Conservation (phyloP, 2,888 invertebrate genomes). For the Achlya flavicornis region DNA sequence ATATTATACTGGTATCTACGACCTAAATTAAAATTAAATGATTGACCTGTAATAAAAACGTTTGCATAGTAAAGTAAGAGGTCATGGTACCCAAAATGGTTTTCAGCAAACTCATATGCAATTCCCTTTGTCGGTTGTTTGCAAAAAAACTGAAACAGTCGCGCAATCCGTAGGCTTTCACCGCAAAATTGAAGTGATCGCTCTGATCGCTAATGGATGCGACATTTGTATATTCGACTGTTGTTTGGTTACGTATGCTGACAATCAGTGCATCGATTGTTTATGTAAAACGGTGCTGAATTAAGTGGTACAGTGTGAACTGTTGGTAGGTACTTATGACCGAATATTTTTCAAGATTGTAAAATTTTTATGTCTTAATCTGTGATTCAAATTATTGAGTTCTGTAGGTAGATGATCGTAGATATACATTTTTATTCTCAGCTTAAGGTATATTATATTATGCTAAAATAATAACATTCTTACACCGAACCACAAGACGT, state of each 20-base stretch:
- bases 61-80: too few relatives aligned
- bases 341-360: background rate
- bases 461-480: too few relatives aligned
- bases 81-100: background rate
- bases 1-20: too few relatives aligned
- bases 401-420: too few relatives aligned
- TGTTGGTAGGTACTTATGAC: background rate
- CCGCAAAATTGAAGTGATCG: conserved; percentile 15
- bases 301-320: background rate
- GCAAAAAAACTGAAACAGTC: conserved; percentile 14
- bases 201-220: conserved; percentile 25
- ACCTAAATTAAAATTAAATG: too few relatives aligned
- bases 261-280: conserved; percentile 1
- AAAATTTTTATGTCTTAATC: too few relatives aligned
- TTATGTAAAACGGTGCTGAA: background rate
- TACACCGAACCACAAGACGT: too few relatives aligned
- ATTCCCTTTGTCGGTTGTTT: conserved; percentile 20
- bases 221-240: conserved; percentile 14
- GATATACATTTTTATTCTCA: too few relatives aligned
- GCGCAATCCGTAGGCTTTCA: conserved; percentile 7
- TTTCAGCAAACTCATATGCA: conserved; percentile 7
- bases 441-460: too few relatives aligned
- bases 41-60: too few relatives aligned
- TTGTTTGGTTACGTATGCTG: conserved; percentile 20
- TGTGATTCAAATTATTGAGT: too few relatives aligned